phyloP scores from a whole-genome alignment of 2,113 vertebrate species.

The Acanthisitta chloris region DNA sequence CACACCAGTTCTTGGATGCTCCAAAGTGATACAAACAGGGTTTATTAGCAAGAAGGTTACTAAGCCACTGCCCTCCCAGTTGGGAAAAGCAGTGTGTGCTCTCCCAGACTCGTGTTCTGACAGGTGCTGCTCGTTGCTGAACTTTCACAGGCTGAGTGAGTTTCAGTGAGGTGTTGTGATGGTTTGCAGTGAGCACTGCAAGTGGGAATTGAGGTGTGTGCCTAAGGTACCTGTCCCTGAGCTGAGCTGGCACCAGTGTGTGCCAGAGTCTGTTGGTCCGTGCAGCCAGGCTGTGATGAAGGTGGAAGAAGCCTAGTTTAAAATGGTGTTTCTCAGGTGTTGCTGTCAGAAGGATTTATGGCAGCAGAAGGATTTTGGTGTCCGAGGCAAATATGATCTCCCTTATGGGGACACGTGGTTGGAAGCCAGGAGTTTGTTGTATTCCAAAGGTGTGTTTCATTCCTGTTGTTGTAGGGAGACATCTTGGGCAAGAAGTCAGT shows the following conservation, averaged over 20 bases:
- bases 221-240: background rate
- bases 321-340: background rate
- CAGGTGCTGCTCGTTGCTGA: background rate
- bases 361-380: background rate
- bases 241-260: background rate
- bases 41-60: background rate
- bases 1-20: background rate
- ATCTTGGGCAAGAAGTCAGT: background rate
- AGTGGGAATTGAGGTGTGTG: background rate
- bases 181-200: background rate
- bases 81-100: background rate
- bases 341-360: background rate
- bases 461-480: background rate
- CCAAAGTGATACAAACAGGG: background rate
- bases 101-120: background rate
- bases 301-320: background rate
- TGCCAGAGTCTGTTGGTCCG: background rate
- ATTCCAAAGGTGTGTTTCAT: background rate
- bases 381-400: background rate
- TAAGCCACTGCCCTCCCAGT: background rate
- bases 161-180: background rate
- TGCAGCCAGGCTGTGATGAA: background rate
- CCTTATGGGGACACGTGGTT: rapidly evolving
- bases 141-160: background rate
- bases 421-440: background rate